A percentile compares a stretch with the other conserved stretches of the same genome.
Conservation (phyloP, 2,888 invertebrate species). For the Chrysodeixis includens region DNA sequence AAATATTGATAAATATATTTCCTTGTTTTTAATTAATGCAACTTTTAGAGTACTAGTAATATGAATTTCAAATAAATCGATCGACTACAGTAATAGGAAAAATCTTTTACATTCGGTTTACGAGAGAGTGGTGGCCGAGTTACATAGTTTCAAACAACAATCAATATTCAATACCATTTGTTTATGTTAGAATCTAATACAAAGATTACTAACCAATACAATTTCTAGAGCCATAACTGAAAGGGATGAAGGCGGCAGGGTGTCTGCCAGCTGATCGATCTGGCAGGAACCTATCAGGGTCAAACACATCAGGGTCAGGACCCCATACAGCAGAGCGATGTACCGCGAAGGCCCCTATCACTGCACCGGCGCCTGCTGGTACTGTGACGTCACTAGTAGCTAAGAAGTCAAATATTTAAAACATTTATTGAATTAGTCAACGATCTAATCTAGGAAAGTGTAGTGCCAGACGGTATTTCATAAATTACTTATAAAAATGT, state of each 20-base stretch:
- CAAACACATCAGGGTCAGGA: conserved; percentile 87
- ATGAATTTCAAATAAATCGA: too few relatives aligned
- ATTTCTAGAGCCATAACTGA: conserved; percentile 85
- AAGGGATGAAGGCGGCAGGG: conserved; percentile 84
- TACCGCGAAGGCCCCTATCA: conserved; percentile 80
- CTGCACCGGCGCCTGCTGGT: conserved; percentile 82
- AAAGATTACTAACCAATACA: conserved; percentile 76
- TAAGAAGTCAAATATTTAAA: conserved; percentile 49
- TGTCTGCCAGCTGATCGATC: conserved; percentile 81
- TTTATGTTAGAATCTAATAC: too few relatives aligned
- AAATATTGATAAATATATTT: background rate
- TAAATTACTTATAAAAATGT: too few relatives aligned
- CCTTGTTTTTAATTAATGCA: background rate
- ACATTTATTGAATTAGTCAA: too few relatives aligned
- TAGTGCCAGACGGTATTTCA: too few relatives aligned
- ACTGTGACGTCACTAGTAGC: conserved; percentile 79
- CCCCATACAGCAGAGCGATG: conserved; percentile 89
- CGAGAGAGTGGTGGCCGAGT: too few relatives aligned
- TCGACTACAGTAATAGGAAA: too few relatives aligned
- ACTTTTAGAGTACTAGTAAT: too few relatives aligned
- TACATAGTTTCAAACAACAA: too few relatives aligned
- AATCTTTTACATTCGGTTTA: too few relatives aligned
- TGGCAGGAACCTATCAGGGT: conserved; percentile 90
- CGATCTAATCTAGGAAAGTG: background rate
- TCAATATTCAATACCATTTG: too few relatives aligned